A percentile compares a stretch with the other conserved stretches of the same genome.
phyloP scores from a whole-genome alignment of 2,113 vertebrate species.

The Chaenocephalus aceratus region DNA sequence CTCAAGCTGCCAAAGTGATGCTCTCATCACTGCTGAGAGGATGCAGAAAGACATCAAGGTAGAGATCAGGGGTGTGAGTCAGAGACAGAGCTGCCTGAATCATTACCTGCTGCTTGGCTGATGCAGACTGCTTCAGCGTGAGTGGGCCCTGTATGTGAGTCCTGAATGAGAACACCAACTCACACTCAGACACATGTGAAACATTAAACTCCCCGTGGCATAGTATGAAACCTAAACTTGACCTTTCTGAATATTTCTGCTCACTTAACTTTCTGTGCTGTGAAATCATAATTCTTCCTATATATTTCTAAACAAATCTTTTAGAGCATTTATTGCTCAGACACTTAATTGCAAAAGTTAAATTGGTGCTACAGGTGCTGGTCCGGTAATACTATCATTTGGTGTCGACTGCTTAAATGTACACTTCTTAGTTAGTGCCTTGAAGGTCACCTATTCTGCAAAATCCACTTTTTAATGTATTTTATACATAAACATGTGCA shows the following conservation, averaged over 20 bases:
- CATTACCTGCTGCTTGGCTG: background rate
- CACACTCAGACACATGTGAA: background rate
- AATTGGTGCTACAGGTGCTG: background rate
- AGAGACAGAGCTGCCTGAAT: constrained; percentile 2
- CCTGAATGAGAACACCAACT: constrained; percentile 7
- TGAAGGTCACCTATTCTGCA: too few relatives aligned
- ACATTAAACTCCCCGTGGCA: background rate
- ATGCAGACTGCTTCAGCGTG: background rate
- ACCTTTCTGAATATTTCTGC: too few relatives aligned
- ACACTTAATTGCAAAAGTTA: background rate
- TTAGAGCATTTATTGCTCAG: background rate
- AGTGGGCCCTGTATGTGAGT: background rate
- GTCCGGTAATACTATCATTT: background rate
- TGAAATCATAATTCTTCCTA: background rate
- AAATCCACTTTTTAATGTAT: too few relatives aligned
- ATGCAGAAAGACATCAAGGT: background rate
- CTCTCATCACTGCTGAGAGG: background rate
- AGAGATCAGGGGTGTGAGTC: constrained; percentile 28
- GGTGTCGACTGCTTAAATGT: background rate
- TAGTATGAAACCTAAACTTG: background rate
- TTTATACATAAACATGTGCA: too few relatives aligned
- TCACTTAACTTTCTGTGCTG: background rate
- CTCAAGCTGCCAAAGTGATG: background rate
- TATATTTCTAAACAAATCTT: background rate
- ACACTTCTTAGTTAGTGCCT: too few relatives aligned